Base-by-base conservation (phyloP, 2,797 vertebrate genomes). In the Sitta carolinensis region DNA sequence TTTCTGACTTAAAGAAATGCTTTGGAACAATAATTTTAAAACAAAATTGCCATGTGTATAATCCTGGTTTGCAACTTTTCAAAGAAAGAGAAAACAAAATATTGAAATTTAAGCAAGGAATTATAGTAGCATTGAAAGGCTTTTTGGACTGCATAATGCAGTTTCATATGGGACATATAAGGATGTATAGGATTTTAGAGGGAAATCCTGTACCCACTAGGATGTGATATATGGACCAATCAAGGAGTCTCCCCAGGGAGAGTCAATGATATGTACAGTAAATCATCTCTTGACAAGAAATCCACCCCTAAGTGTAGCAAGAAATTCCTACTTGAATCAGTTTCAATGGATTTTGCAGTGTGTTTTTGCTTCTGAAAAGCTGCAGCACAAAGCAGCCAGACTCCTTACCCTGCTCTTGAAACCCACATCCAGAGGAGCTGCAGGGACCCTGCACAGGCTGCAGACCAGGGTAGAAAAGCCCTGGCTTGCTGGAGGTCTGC, bases 191-290 rank as follows among this genome's bases (percentile, higher is more conserved):
- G 42, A 72, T 72, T 78, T 85, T 25, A 54, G 36, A 92, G 48
- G 38, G 43, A 67, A 62, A 55, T 58, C 16, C 48, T 66, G 1
- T 26, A 29, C 7, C 9, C 16, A 13, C 17, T 32, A 32, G 54
- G 14, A 36, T 47, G 38, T 27, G 32, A n/a, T 51, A 27, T 4
- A 32, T 58, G 13, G 22, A 82, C 45, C 20, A 36, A 40, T 45
- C 25, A 43, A 93, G 54, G 42, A 59, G 3, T 11, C 22, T 20
- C 2, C 1, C 25, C 34, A 42, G 23, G 32, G 16, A 26, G 17
- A 36, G 30, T 9, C 51, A 62, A 17, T 0, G 2, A 14, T 0
- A 4, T 34, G 5, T 47, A 26, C 29, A 32, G 8, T 48, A 59
- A 77, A 40, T 36, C 27, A 2, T 51, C 7, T 61, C 11, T 69